Evolutionary conservation across 1,140 invertebrate genomes (phyloP), one percentile per base, ranked within the genome.

Genomic region (Magallana ariakensis): DNA sequence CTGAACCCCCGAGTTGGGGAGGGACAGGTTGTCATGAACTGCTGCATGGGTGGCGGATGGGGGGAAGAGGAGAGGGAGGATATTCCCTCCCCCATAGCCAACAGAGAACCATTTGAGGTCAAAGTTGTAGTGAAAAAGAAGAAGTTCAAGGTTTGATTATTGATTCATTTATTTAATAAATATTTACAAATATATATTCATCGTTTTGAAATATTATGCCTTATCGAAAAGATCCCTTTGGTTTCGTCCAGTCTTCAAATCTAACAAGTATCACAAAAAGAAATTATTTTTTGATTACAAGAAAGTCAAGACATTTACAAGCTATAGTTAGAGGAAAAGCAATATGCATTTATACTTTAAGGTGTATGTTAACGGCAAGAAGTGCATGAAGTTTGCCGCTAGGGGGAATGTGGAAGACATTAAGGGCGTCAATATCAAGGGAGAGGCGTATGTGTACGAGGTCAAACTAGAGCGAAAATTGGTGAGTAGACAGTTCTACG

Each of bases 51-150:
- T 82, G 95, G 94, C 75, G 92, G 88, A 13, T 97, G 97, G 97
- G 96, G 97, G 1, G 93, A 95, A 2, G 97, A 98, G 93, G 90
- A 92, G 91, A 96, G 96, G 70, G 95, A 95, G 60, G 97, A 97
- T 2, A 46, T 91, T 0, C 88, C 87, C 0, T 95, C 97, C 93
- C 96, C 96, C 8, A 95, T 98, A 75, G 91, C 93, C 0, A 94
- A 95, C 10, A 96, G 96, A 1, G 95, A 97, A 91, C 93, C 95
- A n/a, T 98, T 97, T 93, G 97, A 98, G 93, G 96, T 97, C 1
- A 94, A 97, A 62, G 95, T 98, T 58, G 93, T 97, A 0, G 96
- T 96, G 87, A 97, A 97, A 89, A 94, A 95, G 0, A 93, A 95
- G 19, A 95, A 96, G 83, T 97, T 96, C 91, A 98, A 97, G 95